A percentile compares a stretch with the other conserved stretches of the same genome.
Evolutionary conservation across 2,888 invertebrate species (phyloP).

Genomic region (Macrophya alboannulata): DNA sequence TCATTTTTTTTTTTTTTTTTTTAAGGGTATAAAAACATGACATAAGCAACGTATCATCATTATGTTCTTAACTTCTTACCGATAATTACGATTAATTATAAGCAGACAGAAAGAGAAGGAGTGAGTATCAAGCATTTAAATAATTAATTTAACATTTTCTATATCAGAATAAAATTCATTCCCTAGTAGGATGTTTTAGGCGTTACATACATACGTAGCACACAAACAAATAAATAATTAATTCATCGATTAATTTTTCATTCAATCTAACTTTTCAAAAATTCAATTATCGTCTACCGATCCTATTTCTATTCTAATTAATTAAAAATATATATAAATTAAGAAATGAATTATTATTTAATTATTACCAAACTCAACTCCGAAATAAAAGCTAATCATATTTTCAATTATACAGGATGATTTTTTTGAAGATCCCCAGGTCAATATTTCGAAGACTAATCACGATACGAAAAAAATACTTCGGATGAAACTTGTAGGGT

Average conservation of each 20-base stretch:
- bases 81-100: slow-evolving; percentile 75
- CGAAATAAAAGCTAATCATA: background rate
- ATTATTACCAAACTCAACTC: background rate
- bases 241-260: slow-evolving; percentile 2
- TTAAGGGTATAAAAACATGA: slow-evolving; percentile 64
- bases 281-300: slow-evolving; percentile 10
- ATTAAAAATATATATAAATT: slow-evolving; percentile 15
- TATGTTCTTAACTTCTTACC: slow-evolving; percentile 67
- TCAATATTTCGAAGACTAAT: too few species aligned
- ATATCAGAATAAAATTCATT: slow-evolving; percentile 50
- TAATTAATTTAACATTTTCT: slow-evolving; percentile 64
- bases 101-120: slow-evolving; percentile 80
- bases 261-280: slow-evolving; percentile 61
- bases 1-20: slow-evolving; percentile 15
- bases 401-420: background rate
- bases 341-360: slow-evolving; percentile 36
- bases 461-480: too few species aligned
- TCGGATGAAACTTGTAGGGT: too few species aligned
- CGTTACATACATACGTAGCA: slow-evolving; percentile 54
- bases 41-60: slow-evolving; percentile 69
- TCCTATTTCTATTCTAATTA: background rate
- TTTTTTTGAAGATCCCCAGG: too few species aligned
- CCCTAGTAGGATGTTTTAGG: slow-evolving; percentile 34
- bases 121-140: slow-evolving; percentile 78
- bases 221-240: slow-evolving; percentile 20